phyloP scores from a whole-genome alignment of 2,797 vertebrate genomes.

The Nothura maculosa region DNA sequence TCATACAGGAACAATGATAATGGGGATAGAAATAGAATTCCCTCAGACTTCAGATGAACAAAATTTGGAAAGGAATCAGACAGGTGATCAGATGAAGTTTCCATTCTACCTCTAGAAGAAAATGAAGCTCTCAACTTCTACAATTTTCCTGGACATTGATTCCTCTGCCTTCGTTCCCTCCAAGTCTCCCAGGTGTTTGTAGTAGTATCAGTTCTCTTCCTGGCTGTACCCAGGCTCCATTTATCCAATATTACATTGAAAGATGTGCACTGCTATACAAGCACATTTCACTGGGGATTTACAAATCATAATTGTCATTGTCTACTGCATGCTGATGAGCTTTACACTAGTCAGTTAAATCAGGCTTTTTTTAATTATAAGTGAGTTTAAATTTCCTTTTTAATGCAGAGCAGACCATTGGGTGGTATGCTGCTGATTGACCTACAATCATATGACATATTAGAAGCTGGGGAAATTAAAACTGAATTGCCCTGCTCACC shows the following conservation, averaged over 20 bases:
- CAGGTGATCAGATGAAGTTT: background rate
- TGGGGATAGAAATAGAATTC: background rate
- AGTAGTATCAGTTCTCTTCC: background rate
- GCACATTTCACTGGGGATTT: background rate
- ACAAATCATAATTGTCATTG: background rate
- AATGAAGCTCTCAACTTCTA: background rate
- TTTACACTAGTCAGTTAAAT: slow-evolving; percentile 30
- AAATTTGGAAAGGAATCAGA: background rate
- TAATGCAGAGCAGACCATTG: background rate
- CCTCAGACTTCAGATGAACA: background rate
- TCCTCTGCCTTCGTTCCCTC: background rate
- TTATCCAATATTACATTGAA: background rate
- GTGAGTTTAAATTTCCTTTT: background rate
- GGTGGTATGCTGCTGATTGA: slow-evolving; percentile 5
- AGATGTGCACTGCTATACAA: background rate
- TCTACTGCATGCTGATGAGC: background rate
- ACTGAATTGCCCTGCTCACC: background rate
- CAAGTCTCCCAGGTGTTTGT: background rate
- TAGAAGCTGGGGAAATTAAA: slow-evolving; percentile 56
- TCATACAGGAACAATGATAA: background rate
- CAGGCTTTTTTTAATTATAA: background rate
- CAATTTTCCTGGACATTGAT: background rate
- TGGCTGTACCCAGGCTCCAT: background rate
- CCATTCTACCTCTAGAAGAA: too few relatives aligned
- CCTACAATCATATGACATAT: background rate